Conservation (phyloP, 2,888 invertebrate genomes). For the Carpatolechia fugitivella region DNA sequence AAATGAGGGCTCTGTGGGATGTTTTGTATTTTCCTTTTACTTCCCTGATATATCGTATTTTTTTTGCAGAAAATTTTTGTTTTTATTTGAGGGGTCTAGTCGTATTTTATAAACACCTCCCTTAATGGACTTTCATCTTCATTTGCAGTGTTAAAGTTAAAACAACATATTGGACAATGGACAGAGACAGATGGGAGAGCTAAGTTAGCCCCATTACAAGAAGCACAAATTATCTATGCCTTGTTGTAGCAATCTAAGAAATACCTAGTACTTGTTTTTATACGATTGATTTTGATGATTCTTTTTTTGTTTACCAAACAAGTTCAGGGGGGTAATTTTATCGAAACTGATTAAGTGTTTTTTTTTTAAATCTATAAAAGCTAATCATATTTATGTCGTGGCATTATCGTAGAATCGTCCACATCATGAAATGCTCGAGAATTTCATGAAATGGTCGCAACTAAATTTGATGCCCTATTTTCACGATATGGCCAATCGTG, state of each 20-base stretch:
- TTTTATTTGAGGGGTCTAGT: background rate
- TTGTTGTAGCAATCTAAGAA: background rate
- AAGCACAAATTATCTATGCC: no score
- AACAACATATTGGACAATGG: constrained; percentile 4
- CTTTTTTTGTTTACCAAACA: no score
- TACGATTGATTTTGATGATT: no score
- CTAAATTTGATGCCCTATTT: no score
- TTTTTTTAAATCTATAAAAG: no score
- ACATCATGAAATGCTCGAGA: no score
- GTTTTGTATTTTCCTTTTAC: background rate
- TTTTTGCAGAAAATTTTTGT: background rate
- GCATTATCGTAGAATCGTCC: no score
- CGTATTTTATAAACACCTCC: background rate
- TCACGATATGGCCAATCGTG: no score
- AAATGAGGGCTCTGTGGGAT: background rate
- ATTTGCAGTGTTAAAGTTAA: constrained; percentile 9
- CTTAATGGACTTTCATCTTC: constrained; percentile 9
- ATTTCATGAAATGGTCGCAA: no score
- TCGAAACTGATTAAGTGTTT: no score
- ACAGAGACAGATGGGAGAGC: constrained; percentile 12
- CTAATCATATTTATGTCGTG: no score
- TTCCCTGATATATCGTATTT: background rate
- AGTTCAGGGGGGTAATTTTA: no score
- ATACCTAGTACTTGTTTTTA: background rate
- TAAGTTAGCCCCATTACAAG: constrained; percentile 5